Base-by-base conservation (phyloP, 2,113 vertebrate genomes). In the Phylloscopus trochilus region DNA sequence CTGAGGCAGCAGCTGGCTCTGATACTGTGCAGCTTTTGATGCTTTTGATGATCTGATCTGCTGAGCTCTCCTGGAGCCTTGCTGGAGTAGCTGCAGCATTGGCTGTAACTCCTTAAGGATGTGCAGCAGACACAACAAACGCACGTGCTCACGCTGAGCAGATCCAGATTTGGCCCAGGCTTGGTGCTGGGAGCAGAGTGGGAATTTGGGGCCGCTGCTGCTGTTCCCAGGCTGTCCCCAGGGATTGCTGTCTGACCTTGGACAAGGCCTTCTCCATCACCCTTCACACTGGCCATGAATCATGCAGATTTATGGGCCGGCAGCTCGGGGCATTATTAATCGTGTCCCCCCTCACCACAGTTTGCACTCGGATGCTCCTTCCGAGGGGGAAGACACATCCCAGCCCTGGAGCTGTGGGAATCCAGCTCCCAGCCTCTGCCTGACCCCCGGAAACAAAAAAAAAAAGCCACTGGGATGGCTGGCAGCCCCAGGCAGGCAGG, bases 81-180 rank as follows among this genome's bases (percentile, higher is more conserved):
- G 16, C 73, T 85, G 87, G 33, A 83, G 10, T 10, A 9, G 43
- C 85, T 39, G 87, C 81, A 37, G 87, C 3, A 0, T 3, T 31
- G 49, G 9, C 53, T 52, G 83, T 35, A 20, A 16, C 69, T 43
- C 3, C 8, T 44, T 3, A 11, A 89, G 95, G 94, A 93, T 91
- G 87, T 58, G 84, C 93, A 74, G 78, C 91, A 96, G 94, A 94
- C 89, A 92, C 81, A 95, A 85, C 94, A 93, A 89, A 87, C 3
- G 53, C 93, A 79, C 74, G 74, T 91, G 95, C 44, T 83, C 7
- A 1, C 2, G 15, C 80, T 56, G 58, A 92, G 87, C 81, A 62
- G 78, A 93, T 43, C 87, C 91, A 84, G 53, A 84, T 91, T 89
- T 73, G 84, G 89, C 86, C 66, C 33, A 12, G 63, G 59, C 85